Conservation (phyloP, 2,888 invertebrate genomes). For the Agapetus fuscipes region DNA sequence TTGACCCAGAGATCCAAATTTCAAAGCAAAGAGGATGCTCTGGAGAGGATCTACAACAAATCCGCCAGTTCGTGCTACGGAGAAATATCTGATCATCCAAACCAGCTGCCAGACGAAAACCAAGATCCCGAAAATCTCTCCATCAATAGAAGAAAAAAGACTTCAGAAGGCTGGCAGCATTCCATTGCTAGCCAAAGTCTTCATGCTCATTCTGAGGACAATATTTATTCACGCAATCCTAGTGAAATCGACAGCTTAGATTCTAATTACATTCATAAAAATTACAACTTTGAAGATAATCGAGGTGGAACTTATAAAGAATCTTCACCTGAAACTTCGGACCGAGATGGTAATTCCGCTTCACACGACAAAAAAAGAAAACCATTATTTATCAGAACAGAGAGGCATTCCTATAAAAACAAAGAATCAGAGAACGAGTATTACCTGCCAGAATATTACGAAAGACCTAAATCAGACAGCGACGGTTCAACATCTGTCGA, state of each 20-base stretch:
- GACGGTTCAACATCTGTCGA: conserved; percentile 38
- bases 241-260: conserved; percentile 50
- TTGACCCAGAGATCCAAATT: conserved; percentile 42
- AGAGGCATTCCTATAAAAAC: conserved; percentile 3
- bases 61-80: conserved; percentile 44
- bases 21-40: conserved; percentile 43
- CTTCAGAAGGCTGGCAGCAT: too few relatives aligned
- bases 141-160: too few relatives aligned
- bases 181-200: conserved; percentile 44
- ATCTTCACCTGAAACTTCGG: conserved; percentile 37
- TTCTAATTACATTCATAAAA: conserved; percentile 48
- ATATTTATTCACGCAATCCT: conserved; percentile 41
- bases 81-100: conserved; percentile 37
- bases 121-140: too few relatives aligned
- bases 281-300: conserved; percentile 44
- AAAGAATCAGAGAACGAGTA: conserved; percentile 18
- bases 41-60: conserved; percentile 43
- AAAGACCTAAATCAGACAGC: conserved; percentile 39
- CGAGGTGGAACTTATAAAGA: conserved; percentile 35
- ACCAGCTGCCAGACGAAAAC: conserved; percentile 13
- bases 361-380: conserved; percentile 23
- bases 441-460: conserved; percentile 33
- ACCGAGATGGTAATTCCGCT: conserved; percentile 26
- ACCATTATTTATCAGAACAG: conserved; percentile 31
- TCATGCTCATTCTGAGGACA: conserved; percentile 42